Evolutionary conservation across 2,888 invertebrate species (phyloP), one percentile per base, ranked within the genome.

Genomic region (Himalopsyche tibetana): DNA sequence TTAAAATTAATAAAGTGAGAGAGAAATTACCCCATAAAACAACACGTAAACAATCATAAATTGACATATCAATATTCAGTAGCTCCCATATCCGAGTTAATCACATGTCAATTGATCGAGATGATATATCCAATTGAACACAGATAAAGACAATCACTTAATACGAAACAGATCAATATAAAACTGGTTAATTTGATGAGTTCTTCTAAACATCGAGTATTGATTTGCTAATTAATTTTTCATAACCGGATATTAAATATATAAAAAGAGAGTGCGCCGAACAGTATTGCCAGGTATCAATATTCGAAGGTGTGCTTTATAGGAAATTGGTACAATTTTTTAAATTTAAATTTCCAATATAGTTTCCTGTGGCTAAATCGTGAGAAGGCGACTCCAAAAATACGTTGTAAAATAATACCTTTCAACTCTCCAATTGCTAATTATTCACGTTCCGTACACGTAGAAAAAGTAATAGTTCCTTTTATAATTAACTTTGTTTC

Each of bases 371-470:
- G 74, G 28, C 15, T 15, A 36, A 74, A 12, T 74, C 74, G 74
- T 74, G 74, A 74, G 74, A 74, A 74, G 74, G 36, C 38, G n/a
- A 36, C 11, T 74, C 51, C 19, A 38, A 63, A 63, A 63, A 63
- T 63, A 74, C 74, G 36, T 74, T 74, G 74, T 74, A 74, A 74
- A 74, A 74, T 74, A 36, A 74, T 74, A 74, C 74, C 74, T 74
- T 74, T 74, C 74, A 74, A 74, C 19, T 74, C 74, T 74, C 28
- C 74, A 36, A 74, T 74, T 5, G 74, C 74, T 74, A 74, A 74
- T 74, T 74, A 74, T 74, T 74, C 74, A 74, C 74, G 74, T 74
- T 74, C 74, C 5, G 15, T 74, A 36, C 74, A 12, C 28, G 28
- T 38, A 38, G 12, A 74, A 74, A 74, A 74, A 74, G 36, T 38